Evolutionary conservation across 2,888 invertebrate species (phyloP).

Genomic region (Balanococcus diminutus): DNA sequence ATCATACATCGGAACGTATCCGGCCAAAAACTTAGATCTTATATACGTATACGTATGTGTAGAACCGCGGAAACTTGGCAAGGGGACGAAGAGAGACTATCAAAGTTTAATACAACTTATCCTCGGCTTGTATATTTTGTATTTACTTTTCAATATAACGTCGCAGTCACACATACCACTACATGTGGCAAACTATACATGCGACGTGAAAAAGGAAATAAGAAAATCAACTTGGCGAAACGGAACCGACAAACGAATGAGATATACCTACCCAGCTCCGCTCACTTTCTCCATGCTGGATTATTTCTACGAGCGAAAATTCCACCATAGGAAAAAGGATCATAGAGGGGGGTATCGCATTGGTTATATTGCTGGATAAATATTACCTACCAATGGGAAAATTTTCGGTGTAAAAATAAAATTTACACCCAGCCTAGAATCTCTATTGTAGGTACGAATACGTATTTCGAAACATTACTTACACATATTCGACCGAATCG

Average conservation of each 20-base stretch:
- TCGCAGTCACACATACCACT: background rate
- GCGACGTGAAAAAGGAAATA: background rate
- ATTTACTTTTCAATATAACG: slow-evolving; percentile 25
- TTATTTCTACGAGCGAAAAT: background rate
- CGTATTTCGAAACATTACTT: background rate
- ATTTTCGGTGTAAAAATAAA: background rate
- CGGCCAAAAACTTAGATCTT: background rate
- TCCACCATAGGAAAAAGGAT: no score
- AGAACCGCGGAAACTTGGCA: background rate
- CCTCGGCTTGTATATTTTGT: slow-evolving; percentile 10
- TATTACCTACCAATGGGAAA: background rate
- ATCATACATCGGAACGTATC: background rate
- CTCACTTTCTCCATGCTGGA: background rate
- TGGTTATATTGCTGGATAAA: background rate
- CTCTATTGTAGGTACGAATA: background rate
- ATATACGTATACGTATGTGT: background rate
- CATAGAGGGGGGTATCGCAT: background rate
- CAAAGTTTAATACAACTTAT: slow-evolving; percentile 22
- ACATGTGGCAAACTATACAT: background rate
- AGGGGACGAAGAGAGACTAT: background rate
- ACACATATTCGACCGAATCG: background rate
- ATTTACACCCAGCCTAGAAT: background rate
- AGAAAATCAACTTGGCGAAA: slow-evolving; percentile 9
- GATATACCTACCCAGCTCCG: background rate
- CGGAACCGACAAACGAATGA: slow-evolving; percentile 7